A percentile compares a stretch with the other conserved stretches of the same genome.
Evolutionary conservation across 2,113 vertebrate species (phyloP).

Genomic region (Grallaria varia): DNA sequence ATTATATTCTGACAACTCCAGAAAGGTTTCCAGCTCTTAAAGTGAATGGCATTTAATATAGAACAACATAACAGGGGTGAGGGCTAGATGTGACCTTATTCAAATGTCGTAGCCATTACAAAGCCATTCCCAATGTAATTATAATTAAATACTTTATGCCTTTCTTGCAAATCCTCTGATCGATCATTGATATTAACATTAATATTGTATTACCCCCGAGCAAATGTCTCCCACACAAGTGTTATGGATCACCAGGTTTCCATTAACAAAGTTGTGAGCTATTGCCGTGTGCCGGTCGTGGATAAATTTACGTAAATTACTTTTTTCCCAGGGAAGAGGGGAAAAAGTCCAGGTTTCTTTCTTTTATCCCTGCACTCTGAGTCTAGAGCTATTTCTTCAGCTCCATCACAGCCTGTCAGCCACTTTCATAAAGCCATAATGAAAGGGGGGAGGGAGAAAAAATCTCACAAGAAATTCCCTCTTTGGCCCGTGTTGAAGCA

Average conservation of each 20-base stretch:
- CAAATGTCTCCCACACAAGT: slow-evolving; percentile 80
- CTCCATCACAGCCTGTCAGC: not conserved
- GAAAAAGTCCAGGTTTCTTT: slow-evolving; percentile 35
- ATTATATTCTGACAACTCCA: slow-evolving; percentile 82
- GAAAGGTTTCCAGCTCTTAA: slow-evolving; percentile 85
- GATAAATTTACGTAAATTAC: slow-evolving; percentile 88
- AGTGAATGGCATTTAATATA: slow-evolving; percentile 99
- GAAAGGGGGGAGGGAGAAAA: not conserved
- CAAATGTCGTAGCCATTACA: slow-evolving; percentile 85
- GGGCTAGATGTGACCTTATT: slow-evolving; percentile 95
- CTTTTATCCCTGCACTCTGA: not conserved
- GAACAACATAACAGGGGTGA: slow-evolving; percentile 89
- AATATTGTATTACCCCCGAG: slow-evolving; percentile 88
- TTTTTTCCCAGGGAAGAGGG: slow-evolving; percentile 62
- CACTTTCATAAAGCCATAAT: not conserved
- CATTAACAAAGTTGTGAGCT: slow-evolving; percentile 91
- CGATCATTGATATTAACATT: slow-evolving; percentile 91
- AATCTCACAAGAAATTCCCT: not conserved
- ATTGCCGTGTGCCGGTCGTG: slow-evolving; percentile 58
- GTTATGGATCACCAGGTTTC: slow-evolving; percentile 97
- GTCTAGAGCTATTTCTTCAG: not conserved
- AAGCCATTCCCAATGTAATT: slow-evolving; percentile 80
- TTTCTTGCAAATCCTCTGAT: slow-evolving; percentile 96
- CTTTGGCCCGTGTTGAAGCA: not conserved
- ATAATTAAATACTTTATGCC: slow-evolving; percentile 97